Base-by-base conservation (phyloP, 2,888 invertebrate genomes). In the Axea sp. region DNA sequence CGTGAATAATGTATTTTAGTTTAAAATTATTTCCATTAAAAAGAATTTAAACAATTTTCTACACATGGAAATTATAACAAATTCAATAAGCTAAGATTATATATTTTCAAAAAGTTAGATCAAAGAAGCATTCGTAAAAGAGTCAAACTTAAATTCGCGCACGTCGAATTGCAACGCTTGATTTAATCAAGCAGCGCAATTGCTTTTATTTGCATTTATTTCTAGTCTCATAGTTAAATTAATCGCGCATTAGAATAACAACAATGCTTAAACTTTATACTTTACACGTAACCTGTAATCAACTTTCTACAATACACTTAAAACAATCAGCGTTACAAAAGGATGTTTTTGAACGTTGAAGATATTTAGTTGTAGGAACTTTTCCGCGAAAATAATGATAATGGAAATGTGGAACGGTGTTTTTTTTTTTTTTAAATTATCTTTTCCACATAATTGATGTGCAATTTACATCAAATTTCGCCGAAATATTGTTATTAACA, bases 241-340 rank as follows among this genome's bases (percentile, higher is more conserved):
- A 68, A 68, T 49, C 39, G 12, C 5, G 41, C 9, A 55, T 49
- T 57, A 57, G 37, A 47, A 19, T 57, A 57, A 59, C 41, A 49
- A 33, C 7, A 41, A 51, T 59, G 41, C 59, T 59, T 59, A 59
- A 68, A 55, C 33, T 49, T 68, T 33, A 59, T 68, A 43, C 12
- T 59, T 51, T 26, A 17, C 9, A 24, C 14, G 28, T 14, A 68
- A 51, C 59, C 59, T 51, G 35, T 51, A 49, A 68, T 68, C 59
- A 68, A 68, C 57, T 68, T 68, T 68, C 68, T 68, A 68, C 59
- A 43, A 59, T 41, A 43, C 22, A 31, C 33, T 33, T 19, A 37
- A 59, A 35, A 68, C 59, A 68, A 68, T 59, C 55, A 59, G 51
- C 33, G 47, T 30, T 30, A 49, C 41, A 1, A 14, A 28, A 55